Evolutionary conservation across 1,140 invertebrate species (phyloP).

Genomic region (Thalassaphorura encarpata): DNA sequence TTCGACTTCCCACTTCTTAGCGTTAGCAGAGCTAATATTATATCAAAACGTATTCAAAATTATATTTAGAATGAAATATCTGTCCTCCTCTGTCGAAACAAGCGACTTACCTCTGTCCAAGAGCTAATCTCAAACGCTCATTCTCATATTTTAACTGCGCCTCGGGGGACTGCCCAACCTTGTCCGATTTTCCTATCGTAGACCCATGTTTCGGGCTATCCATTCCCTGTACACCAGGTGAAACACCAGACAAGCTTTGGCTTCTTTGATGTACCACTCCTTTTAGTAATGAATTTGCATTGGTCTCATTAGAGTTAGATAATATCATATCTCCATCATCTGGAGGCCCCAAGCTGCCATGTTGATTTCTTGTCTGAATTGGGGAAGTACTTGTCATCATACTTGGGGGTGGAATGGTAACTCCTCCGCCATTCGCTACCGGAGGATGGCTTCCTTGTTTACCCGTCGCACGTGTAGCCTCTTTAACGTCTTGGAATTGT

Average conservation of each 20-base stretch:
- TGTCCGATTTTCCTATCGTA: constrained; percentile 44
- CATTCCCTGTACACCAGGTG: constrained; percentile 16
- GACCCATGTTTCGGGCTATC: constrained; percentile 32
- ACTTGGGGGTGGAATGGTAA: constrained; percentile 27
- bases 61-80: background rate
- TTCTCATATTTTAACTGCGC: constrained; percentile 95
- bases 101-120: constrained; percentile 73
- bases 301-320: constrained; percentile 30
- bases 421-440: constrained; percentile 10
- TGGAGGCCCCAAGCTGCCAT: constrained; percentile 10
- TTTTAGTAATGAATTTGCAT: constrained; percentile 29
- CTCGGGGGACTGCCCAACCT: constrained; percentile 46
- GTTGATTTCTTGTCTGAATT: constrained; percentile 18
- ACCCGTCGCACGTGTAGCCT: constrained; percentile 57
- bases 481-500: constrained; percentile 97
- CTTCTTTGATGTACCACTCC: constrained; percentile 29
- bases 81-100: background rate
- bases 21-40: constrained; percentile 72
- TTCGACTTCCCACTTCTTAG: constrained; percentile 98
- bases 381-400: constrained; percentile 27
- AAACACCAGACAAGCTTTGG: constrained; percentile 29
- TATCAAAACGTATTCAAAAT: background rate
- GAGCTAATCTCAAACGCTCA: constrained; percentile 84
- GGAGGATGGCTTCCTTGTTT: constrained; percentile 42
- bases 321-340: constrained; percentile 22